A percentile compares a stretch with the other conserved stretches of the same genome.
These are phyloP conservation scores for Bombyx huttoni DNA, from an alignment of 2,888 invertebrate genomes.

Conservation along the genomic window DNA sequence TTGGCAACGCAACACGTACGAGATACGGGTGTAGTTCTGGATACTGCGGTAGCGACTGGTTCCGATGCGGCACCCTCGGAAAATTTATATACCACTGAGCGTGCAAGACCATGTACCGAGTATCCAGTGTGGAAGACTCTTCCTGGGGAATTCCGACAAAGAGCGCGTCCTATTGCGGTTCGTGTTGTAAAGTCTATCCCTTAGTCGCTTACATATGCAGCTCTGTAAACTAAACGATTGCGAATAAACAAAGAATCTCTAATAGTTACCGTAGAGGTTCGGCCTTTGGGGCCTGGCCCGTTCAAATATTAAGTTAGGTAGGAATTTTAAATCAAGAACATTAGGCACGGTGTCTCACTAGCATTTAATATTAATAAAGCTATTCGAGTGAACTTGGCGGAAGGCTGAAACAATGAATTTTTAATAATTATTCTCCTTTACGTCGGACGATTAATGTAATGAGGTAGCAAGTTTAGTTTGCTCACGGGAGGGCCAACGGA, in stretches of 20 bases:
- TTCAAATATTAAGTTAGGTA: constrained; percentile 66
- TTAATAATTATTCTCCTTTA: constrained; percentile 60
- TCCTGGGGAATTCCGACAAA: constrained; percentile 27
- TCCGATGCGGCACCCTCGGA: constrained; percentile 59
- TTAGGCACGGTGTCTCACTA: constrained; percentile 51
- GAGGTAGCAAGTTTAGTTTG: constrained; percentile 44
- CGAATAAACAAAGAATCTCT: constrained; percentile 34
- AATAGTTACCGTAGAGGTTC: constrained; percentile 30
- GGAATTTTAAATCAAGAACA: constrained; percentile 65
- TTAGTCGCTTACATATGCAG: constrained; percentile 18
- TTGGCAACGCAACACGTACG: constrained; percentile 53
- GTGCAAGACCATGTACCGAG: constrained; percentile 49
- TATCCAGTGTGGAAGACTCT: constrained; percentile 32
- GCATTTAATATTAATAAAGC: constrained; percentile 65
- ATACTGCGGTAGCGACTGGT: constrained; percentile 65
- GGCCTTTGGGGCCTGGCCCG: constrained; percentile 35
- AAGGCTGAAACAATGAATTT: constrained; percentile 55
- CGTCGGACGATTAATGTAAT: constrained; percentile 55
- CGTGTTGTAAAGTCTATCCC: constrained; percentile 10
- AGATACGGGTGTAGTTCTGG: constrained; percentile 39
- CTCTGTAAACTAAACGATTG: constrained; percentile 42
- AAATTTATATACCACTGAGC: constrained; percentile 65
- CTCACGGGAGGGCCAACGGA: constrained; percentile 22
- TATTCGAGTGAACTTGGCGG: constrained; percentile 41
- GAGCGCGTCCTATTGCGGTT: constrained; percentile 40